Conservation (phyloP, 2,888 invertebrate genomes). For the Meiosimyza platycephala region DNA sequence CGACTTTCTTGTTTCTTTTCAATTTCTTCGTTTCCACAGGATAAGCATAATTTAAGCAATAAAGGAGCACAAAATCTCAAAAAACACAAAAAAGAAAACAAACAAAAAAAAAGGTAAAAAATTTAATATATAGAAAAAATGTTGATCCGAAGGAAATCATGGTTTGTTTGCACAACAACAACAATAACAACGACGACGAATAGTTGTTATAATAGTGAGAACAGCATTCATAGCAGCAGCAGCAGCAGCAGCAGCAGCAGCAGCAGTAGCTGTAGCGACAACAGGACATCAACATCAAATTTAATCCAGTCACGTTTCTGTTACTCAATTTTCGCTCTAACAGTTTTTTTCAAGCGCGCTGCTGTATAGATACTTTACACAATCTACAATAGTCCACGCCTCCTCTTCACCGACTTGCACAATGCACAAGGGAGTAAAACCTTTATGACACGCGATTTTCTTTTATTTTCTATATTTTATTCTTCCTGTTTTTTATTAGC, state of each 20-base stretch:
- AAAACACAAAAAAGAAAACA: not conserved
- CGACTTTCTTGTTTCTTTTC: not conserved
- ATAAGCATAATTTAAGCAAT: constrained; percentile 11
- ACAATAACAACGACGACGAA: not conserved
- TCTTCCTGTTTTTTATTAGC: no score
- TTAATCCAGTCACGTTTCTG: constrained; percentile 35
- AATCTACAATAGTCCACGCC: not conserved
- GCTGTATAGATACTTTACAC: no score
- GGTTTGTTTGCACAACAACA: not conserved
- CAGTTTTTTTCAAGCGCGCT: constrained; percentile 8
- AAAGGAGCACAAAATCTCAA: not conserved
- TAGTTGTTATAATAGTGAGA: no score
- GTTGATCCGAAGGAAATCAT: no score
- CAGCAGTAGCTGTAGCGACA: not conserved
- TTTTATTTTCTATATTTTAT: no score
- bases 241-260: no score
- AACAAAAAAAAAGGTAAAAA: not conserved
- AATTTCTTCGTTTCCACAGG: not conserved
- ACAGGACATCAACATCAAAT: constrained; percentile 24
- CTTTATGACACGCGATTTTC: no score
- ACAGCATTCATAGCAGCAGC: no score
- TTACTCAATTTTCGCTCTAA: constrained; percentile 32
- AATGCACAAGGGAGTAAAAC: no score
- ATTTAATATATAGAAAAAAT: constrained; percentile 1
- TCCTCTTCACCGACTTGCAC: not conserved